Evolutionary conservation across 2,113 vertebrate genomes (phyloP).

Genomic region (Apus apus): DNA sequence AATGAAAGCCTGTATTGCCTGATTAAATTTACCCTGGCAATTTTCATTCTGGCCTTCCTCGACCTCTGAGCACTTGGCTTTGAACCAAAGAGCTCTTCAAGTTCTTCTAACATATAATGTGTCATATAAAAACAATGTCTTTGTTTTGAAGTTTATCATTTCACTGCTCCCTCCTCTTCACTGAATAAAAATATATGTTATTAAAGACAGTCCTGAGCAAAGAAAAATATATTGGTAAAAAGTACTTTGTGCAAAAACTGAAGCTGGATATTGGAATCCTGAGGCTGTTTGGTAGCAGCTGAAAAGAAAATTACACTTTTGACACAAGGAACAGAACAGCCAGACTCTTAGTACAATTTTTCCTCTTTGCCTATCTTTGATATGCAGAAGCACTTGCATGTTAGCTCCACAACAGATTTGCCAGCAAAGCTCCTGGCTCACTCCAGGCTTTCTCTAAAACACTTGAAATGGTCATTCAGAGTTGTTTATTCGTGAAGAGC

Average conservation of each 20-base stretch:
- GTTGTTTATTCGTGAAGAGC: slow-evolving; percentile 10
- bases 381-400: background rate
- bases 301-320: background rate
- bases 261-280: background rate
- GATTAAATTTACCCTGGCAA: slow-evolving; percentile 19
- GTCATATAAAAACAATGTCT: slow-evolving; percentile 25
- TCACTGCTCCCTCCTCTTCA: background rate
- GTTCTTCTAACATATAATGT: slow-evolving; percentile 23
- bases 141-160: slow-evolving; percentile 42
- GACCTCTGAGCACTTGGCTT: slow-evolving; percentile 4
- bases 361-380: background rate
- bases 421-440: background rate
- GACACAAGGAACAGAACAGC: background rate
- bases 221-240: background rate
- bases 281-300: background rate
- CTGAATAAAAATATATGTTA: background rate
- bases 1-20: background rate
- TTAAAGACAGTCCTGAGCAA: background rate
- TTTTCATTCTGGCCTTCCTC: background rate
- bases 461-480: background rate
- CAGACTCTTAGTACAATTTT: background rate
- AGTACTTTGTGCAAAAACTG: background rate
- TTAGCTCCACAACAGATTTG: background rate
- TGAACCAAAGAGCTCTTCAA: slow-evolving; percentile 18
- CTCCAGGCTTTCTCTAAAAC: background rate